These are phyloP conservation scores for Piprites chloris DNA, from an alignment of 2,113 vertebrate genomes.

Conservation along the genomic window DNA sequence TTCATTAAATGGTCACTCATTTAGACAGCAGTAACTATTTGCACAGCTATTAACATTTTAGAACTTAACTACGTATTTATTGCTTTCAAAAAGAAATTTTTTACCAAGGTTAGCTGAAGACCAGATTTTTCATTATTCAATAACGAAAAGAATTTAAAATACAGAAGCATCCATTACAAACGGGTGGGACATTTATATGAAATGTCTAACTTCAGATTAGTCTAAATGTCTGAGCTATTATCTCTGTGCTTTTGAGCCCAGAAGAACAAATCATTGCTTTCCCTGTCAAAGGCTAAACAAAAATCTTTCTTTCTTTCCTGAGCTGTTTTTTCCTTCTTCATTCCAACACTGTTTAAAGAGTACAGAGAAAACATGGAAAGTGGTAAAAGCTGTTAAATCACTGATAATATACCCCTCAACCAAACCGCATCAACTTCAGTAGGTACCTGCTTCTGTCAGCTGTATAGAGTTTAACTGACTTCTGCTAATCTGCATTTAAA, in stretches of 20 bases:
- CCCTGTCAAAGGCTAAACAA: neutral
- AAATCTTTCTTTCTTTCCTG: neutral
- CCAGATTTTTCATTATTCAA: conserved; percentile 2
- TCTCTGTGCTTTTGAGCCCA: neutral
- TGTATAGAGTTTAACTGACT: neutral
- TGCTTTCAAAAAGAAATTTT: conserved; percentile 51
- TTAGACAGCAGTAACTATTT: conserved; percentile 66
- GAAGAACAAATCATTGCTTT: neutral
- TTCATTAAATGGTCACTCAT: conserved; percentile 75
- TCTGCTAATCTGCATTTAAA: neutral
- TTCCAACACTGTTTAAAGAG: neutral
- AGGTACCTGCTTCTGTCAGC: neutral
- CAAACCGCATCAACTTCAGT: neutral
- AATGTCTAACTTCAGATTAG: neutral
- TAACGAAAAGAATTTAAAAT: neutral
- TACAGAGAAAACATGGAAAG: neutral
- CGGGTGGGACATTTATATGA: neutral
- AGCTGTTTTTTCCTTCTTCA: neutral
- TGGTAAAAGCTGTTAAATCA: neutral
- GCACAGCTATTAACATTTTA: conserved; percentile 71
- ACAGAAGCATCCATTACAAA: neutral
- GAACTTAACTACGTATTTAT: conserved; percentile 67
- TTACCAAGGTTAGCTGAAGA: conserved; percentile 39
- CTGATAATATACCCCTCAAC: neutral
- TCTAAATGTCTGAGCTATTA: neutral